phyloP scores from a whole-genome alignment of 2,888 invertebrate species.

The Apotomis turbidana region DNA sequence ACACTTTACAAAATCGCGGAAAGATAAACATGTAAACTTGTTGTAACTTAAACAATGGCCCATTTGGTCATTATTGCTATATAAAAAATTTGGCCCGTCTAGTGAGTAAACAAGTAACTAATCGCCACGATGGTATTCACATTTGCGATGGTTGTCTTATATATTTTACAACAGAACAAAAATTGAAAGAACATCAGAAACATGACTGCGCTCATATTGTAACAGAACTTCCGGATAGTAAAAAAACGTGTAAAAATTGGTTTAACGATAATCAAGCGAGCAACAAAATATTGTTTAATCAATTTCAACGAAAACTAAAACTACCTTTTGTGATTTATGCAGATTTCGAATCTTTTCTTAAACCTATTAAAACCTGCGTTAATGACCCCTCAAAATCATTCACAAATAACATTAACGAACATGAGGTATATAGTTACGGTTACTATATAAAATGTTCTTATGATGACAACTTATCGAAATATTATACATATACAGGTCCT shows the following conservation, averaged over 20 bases:
- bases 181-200: conserved; percentile 39
- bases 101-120: conserved; percentile 44
- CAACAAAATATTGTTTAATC: conserved; percentile 44
- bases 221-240: conserved; percentile 40
- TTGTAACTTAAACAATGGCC: too few relatives aligned
- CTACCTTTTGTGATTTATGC: too few relatives aligned
- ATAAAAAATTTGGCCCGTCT: conserved; percentile 44
- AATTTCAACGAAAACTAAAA: conserved; percentile 40
- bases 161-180: conserved; percentile 39
- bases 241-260: conserved; percentile 4
- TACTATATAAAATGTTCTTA: conserved; percentile 2
- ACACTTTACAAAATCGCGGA: too few relatives aligned
- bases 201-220: conserved; percentile 43
- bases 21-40: too few relatives aligned
- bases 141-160: conserved; percentile 44
- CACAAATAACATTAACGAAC: conserved; percentile 47
- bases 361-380: conserved; percentile 45
- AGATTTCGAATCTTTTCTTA: conserved; percentile 48
- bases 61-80: too few relatives aligned
- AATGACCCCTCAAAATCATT: conserved; percentile 45
- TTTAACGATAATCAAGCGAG: conserved; percentile 19
- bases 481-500: too few relatives aligned
- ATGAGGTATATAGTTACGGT: conserved; percentile 27
- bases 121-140: conserved; percentile 34
- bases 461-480: too few relatives aligned